phyloP scores from a whole-genome alignment of 2,797 vertebrate species.

The Eulemur rubriventer region DNA sequence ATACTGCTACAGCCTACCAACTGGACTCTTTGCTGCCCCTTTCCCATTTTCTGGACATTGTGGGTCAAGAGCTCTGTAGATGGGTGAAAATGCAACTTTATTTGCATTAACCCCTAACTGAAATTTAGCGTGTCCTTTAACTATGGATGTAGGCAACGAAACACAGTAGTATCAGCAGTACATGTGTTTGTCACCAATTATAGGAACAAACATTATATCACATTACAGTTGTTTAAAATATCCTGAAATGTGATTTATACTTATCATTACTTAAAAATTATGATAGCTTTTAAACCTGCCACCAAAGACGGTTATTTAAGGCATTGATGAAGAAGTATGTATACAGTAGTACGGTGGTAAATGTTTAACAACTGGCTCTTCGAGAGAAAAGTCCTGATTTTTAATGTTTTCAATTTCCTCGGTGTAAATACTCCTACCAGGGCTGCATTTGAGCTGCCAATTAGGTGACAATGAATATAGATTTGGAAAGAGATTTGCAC shows the following conservation, averaged over 20 bases:
- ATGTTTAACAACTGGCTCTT: not conserved
- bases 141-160: not conserved
- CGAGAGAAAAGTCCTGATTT: not conserved
- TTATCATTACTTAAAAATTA: not conserved
- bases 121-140: constrained; percentile 19
- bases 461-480: not conserved
- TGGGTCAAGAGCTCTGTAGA: not conserved
- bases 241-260: not conserved
- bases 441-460: not conserved
- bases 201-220: constrained; percentile 1
- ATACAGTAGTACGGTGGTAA: not conserved
- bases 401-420: not conserved
- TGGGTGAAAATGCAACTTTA: not conserved
- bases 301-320: not conserved
- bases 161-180: not conserved
- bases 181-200: constrained; percentile 3
- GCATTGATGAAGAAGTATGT: not conserved
- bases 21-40: too few relatives aligned
- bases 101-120: not conserved
- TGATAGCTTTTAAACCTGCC: not conserved
- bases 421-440: not conserved
- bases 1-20: not conserved
- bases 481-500: not conserved
- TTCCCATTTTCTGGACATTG: not conserved
- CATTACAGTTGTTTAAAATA: not conserved